These are phyloP conservation scores for Pipistrellus pipistrellus DNA, from an alignment of 2,797 vertebrate genomes.

Conservation along the genomic window DNA sequence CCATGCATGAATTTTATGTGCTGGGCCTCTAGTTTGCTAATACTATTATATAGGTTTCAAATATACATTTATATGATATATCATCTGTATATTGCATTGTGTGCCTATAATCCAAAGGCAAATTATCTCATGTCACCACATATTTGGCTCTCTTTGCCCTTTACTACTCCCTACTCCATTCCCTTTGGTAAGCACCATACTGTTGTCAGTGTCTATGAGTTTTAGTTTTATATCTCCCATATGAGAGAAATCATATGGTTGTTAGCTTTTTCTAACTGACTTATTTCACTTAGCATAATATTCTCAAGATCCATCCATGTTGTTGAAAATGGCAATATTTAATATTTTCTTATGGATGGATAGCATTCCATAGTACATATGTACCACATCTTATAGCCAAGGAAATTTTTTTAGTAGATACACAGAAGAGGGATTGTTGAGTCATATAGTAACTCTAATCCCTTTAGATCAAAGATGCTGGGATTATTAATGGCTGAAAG, in stretches of 20 bases:
- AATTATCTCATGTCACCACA: neutral
- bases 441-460: neutral
- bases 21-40: neutral
- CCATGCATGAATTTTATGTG: too few species aligned
- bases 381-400: neutral
- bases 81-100: neutral
- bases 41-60: neutral
- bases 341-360: neutral
- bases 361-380: neutral
- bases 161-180: neutral
- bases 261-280: neutral
- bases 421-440: neutral
- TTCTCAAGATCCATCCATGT: neutral
- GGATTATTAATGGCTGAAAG: constrained; percentile 16
- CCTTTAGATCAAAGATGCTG: constrained; percentile 8
- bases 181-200: neutral
- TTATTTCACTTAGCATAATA: neutral
- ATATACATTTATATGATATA: neutral
- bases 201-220: neutral
- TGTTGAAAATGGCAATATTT: neutral
- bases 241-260: neutral
- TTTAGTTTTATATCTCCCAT: neutral
- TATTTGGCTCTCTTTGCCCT: neutral
- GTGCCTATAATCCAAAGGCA: neutral
- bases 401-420: neutral